These are phyloP conservation scores for Rhyacophila evoluta DNA, from an alignment of 2,888 invertebrate genomes.

Conservation along the genomic window DNA sequence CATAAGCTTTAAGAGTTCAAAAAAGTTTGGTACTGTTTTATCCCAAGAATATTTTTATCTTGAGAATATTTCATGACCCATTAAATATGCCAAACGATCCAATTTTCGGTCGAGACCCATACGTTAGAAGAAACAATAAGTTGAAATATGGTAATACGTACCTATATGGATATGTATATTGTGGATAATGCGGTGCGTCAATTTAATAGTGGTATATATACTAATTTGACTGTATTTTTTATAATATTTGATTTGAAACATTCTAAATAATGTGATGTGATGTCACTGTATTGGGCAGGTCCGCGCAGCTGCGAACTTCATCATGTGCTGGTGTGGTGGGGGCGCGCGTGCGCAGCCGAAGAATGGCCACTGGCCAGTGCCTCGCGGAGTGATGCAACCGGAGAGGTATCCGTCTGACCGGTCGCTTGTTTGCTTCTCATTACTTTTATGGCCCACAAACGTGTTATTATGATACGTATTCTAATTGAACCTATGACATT, in stretches of 20 bases:
- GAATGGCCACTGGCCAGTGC: constrained; percentile 15
- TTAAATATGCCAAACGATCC: too few species aligned
- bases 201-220: too few species aligned
- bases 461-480: constrained; percentile 49
- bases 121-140: too few species aligned
- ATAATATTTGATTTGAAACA: neutral
- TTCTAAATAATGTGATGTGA: neutral
- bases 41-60: too few species aligned
- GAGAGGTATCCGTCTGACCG: constrained; percentile 34
- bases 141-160: too few species aligned
- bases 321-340: constrained; percentile 23
- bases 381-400: constrained; percentile 42
- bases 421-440: constrained; percentile 51
- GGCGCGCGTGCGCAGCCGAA: constrained; percentile 37
- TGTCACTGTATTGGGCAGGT: constrained; percentile 5
- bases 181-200: too few species aligned
- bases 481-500: constrained; percentile 39
- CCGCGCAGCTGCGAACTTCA: constrained; percentile 23
- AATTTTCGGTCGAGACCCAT: too few species aligned
- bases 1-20: too few species aligned
- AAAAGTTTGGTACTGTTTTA: too few species aligned
- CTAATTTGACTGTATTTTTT: neutral
- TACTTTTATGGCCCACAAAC: constrained; percentile 49
- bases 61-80: too few species aligned
- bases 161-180: too few species aligned